Percentiles rank a stretch among this genome's conserved stretches.
Conservation (phyloP, 1,140 invertebrate species). For the Radopholus similis region DNA sequence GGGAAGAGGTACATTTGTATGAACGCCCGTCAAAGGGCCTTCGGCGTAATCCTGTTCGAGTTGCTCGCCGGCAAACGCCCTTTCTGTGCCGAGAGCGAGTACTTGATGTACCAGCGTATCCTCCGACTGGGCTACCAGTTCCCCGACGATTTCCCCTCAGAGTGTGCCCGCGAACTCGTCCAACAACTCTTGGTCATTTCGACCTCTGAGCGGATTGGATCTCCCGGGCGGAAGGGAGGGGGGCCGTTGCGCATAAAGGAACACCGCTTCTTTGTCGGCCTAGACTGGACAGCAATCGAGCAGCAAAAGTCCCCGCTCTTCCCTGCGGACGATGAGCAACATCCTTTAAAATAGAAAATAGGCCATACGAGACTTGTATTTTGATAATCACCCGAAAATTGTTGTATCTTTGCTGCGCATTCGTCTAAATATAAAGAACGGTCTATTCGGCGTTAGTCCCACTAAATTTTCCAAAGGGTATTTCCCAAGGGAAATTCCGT, state of each 20-base stretch:
- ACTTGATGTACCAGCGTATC: slow-evolving; percentile 93
- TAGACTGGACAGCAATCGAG: slow-evolving; percentile 14
- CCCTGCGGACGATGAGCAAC: neutral
- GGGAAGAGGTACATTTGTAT: neutral
- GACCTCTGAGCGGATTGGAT: neutral
- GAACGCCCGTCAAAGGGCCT: slow-evolving; percentile 6
- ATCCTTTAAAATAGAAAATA: too few relatives aligned
- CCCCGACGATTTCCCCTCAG: slow-evolving; percentile 12
- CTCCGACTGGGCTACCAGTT: slow-evolving; percentile 64
- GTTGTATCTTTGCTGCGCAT: too few relatives aligned
- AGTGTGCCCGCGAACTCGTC: slow-evolving; percentile 10
- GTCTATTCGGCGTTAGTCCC: too few relatives aligned
- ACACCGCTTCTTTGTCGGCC: slow-evolving; percentile 16
- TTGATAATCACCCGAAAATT: too few relatives aligned
- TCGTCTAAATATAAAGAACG: too few relatives aligned
- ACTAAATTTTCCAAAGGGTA: too few relatives aligned
- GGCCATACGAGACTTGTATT: too few relatives aligned
- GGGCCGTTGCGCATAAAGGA: slow-evolving; percentile 14
- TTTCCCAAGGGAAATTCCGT: too few relatives aligned
- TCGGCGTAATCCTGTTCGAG: slow-evolving; percentile 77
- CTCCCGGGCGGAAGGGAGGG: neutral
- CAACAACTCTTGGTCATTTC: slow-evolving; percentile 9
- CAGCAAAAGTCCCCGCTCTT: slow-evolving; percentile 19
- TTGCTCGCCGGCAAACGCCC: slow-evolving; percentile 86
- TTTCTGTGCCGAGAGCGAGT: slow-evolving; percentile 84